Evolutionary conservation across 2,888 invertebrate genomes (phyloP).

Genomic region (Cetonia aurata): DNA sequence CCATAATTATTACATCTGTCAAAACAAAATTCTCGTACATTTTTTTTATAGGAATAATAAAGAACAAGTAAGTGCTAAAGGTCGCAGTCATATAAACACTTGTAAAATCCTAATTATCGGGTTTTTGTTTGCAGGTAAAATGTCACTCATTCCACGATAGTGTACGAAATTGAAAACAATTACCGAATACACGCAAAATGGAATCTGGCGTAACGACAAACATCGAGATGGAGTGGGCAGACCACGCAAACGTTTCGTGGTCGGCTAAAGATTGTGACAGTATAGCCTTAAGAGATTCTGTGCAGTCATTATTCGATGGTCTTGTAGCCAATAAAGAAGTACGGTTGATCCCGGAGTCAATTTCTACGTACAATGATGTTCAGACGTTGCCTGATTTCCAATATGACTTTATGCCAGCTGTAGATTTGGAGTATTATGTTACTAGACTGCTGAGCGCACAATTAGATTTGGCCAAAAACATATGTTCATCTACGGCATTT

Average conservation of each 20-base stretch:
- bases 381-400: constrained; percentile 70
- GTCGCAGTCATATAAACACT: not conserved
- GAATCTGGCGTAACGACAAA: constrained; percentile 23
- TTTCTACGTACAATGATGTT: constrained; percentile 61
- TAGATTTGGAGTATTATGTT: constrained; percentile 70
- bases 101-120: not conserved
- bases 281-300: constrained; percentile 69
- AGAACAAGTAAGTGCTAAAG: constrained; percentile 7
- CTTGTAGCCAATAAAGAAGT: constrained; percentile 70
- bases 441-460: constrained; percentile 69
- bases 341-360: constrained; percentile 60
- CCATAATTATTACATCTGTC: no score
- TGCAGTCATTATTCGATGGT: constrained; percentile 69
- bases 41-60: constrained; percentile 13
- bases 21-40: constrained; percentile 30
- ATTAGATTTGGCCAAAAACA: constrained; percentile 69
- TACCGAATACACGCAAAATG: not conserved
- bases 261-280: constrained; percentile 70
- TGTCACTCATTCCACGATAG: constrained; percentile 15
- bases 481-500: constrained; percentile 72
- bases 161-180: not conserved
- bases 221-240: constrained; percentile 68
- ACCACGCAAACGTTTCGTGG: constrained; percentile 73
- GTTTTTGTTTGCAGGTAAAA: constrained; percentile 15
- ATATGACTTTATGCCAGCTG: constrained; percentile 65